Percentiles rank a stretch among this genome's conserved stretches.
Conservation (phyloP, 2,797 vertebrate genomes). For the Rhinichthys osculus region DNA sequence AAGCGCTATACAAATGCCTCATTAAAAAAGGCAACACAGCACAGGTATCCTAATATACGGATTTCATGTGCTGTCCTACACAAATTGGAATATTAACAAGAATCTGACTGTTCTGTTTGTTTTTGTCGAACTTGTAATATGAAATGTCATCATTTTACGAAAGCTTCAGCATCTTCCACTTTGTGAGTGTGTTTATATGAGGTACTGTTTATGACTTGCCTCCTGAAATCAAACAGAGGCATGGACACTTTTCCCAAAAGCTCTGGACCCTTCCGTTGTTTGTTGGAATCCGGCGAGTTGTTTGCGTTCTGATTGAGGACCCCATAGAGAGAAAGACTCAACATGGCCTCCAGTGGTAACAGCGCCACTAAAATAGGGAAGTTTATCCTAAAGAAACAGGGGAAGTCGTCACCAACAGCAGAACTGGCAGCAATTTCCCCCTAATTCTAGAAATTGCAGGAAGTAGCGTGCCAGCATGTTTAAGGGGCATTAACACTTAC, state of each 20-base stretch:
- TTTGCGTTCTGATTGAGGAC: slow-evolving; percentile 90
- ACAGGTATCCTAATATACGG: not conserved
- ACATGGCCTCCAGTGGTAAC: slow-evolving; percentile 91
- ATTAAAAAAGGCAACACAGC: not conserved
- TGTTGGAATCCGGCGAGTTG: slow-evolving; percentile 95
- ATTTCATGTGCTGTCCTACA: too few relatives aligned
- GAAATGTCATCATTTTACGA: too few relatives aligned
- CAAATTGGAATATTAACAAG: not conserved
- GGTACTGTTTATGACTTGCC: slow-evolving; percentile 76
- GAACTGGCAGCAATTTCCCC: not conserved
- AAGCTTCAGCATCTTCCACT: too few relatives aligned
- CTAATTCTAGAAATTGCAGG: slow-evolving; percentile 6
- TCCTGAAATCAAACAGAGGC: slow-evolving; percentile 92
- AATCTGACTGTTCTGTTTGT: not conserved
- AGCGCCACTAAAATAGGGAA: slow-evolving; percentile 95
- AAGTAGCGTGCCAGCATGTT: slow-evolving; percentile 1
- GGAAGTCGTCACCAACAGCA: not conserved
- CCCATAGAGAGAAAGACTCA: slow-evolving; percentile 90
- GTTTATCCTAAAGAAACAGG: slow-evolving; percentile 83
- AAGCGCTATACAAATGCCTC: too few relatives aligned
- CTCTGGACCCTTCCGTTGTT: slow-evolving; percentile 91
- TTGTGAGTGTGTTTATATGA: not conserved
- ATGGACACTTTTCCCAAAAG: slow-evolving; percentile 90
- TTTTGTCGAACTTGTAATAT: not conserved
- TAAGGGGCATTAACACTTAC: slow-evolving; percentile 79